These are phyloP conservation scores for Carassius gibelio DNA, from an alignment of 2,113 vertebrate genomes.

Conservation along the genomic window DNA sequence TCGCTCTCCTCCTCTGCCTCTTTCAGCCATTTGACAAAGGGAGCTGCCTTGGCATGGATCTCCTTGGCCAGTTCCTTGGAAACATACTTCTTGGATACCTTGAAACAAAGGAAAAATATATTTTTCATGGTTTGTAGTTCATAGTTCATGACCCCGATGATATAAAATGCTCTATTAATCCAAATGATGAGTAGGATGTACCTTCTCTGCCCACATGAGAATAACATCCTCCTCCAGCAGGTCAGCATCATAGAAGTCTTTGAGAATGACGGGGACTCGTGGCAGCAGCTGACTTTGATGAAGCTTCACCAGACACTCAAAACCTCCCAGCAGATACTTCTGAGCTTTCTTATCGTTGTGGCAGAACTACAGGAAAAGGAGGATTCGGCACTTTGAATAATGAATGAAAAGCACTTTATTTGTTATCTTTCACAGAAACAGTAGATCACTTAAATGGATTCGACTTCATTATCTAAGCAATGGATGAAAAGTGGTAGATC, in stretches of 20 bases:
- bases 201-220: conserved; percentile 96
- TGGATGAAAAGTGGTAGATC: background rate
- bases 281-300: conserved; percentile 90
- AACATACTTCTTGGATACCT: conserved; percentile 98
- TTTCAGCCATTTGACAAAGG: conserved; percentile 97
- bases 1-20: conserved; percentile 97
- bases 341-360: conserved; percentile 98
- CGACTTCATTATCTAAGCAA: background rate
- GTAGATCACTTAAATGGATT: background rate
- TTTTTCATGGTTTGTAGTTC: background rate
- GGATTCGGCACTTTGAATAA: background rate
- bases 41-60: conserved; percentile 94
- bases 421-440: background rate
- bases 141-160: background rate
- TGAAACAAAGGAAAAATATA: background rate
- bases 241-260: conserved; percentile 95
- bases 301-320: conserved; percentile 95
- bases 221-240: conserved; percentile 96
- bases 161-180: background rate
- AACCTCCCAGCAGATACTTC: conserved; percentile 91
- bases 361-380: conserved; percentile 83
- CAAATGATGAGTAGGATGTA: conserved; percentile 48
- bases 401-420: background rate
- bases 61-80: conserved; percentile 99
- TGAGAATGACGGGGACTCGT: conserved; percentile 91